Base-by-base conservation (phyloP, 2,113 vertebrate species). In the Gallinago undulata region DNA sequence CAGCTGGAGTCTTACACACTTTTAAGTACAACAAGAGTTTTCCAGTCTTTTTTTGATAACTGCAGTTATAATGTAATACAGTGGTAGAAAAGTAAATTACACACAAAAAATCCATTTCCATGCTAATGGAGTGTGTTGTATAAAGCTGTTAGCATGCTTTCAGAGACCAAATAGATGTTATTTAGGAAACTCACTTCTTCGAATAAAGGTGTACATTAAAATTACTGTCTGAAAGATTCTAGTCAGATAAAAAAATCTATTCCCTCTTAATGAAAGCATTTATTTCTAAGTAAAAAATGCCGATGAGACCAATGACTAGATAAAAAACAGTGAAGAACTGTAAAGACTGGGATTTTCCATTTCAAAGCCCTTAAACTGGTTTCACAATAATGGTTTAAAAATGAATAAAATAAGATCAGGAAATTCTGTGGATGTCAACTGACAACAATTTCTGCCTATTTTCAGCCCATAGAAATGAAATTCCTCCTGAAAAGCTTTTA, bases 101-200 rank as follows among this genome's bases (percentile, higher is more conserved):
- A 97, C 53, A 87, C 87, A 87, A 95, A 95, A 95, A 96, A 93
- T 93, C 86, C 66, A 97, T 98, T 96, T 96, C 84, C 91, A 96
- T 97, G 87, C 83, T 97, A 98, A 97, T 97, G 78, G 94, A 94
- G 60, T 92, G 51, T 94, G 64, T 84, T 96, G 88, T 77, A 84
- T 91, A 91, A 96, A 63, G 88, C 74, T 81, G 69, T 89, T 96
- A 94, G 63, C 81, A 85, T 90, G 75, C 69, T 96, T 97, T 97
- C 81, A 87, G 84, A 94, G 82, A 94, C 92, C 84, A 96, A 97
- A 97, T 87, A 96, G 84, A 95, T 39, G 80, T 93, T 96, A 94
- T 83, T 98, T 96, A 95, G 96, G 87, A 97, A 97, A 97, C 80
- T 69, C 78, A 31, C 75, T 93, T 95, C 63, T 86, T 92, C 94